Evolutionary conservation across 2,797 vertebrate genomes (phyloP).

Genomic region (Rhinogobio ventralis): DNA sequence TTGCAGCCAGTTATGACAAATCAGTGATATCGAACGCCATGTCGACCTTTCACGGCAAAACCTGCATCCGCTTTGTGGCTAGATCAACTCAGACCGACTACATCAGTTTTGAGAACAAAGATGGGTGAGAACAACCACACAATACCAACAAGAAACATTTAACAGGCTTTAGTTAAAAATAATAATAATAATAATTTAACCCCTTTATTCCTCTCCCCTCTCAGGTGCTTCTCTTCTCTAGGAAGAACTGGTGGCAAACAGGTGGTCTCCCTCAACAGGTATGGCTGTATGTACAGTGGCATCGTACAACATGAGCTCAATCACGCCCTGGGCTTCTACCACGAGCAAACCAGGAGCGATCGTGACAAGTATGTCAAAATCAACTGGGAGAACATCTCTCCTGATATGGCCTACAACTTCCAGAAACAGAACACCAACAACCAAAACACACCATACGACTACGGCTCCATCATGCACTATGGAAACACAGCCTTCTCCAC

Average conservation of each 20-base stretch:
- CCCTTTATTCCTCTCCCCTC: too few relatives aligned
- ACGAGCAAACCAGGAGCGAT: constrained; percentile 78
- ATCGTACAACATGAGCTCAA: constrained; percentile 57
- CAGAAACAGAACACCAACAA: constrained; percentile 71
- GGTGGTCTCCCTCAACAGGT: too few relatives aligned
- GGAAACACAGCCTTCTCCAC: constrained; percentile 59
- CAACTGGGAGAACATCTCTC: constrained; percentile 71
- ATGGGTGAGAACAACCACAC: constrained; percentile 37
- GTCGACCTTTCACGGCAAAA: constrained; percentile 7
- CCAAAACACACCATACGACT: constrained; percentile 72
- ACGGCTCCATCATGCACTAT: constrained; percentile 79
- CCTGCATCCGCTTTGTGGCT: constrained; percentile 15
- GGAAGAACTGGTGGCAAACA: too few relatives aligned
- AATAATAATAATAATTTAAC: too few relatives aligned
- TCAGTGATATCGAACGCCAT: constrained; percentile 47
- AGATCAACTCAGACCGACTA: constrained; percentile 26
- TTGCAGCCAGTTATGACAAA: constrained; percentile 33
- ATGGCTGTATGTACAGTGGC: too few relatives aligned
- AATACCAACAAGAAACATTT: too few relatives aligned
- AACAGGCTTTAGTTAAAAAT: too few relatives aligned
- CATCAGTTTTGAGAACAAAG: too few relatives aligned
- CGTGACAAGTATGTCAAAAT: constrained; percentile 74
- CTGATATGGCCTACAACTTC: constrained; percentile 67
- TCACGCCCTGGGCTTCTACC: constrained; percentile 75
- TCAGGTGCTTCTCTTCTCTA: too few relatives aligned